Evolutionary conservation across 2,797 vertebrate genomes (phyloP).

Genomic region (Alexandromys oeconomus): DNA sequence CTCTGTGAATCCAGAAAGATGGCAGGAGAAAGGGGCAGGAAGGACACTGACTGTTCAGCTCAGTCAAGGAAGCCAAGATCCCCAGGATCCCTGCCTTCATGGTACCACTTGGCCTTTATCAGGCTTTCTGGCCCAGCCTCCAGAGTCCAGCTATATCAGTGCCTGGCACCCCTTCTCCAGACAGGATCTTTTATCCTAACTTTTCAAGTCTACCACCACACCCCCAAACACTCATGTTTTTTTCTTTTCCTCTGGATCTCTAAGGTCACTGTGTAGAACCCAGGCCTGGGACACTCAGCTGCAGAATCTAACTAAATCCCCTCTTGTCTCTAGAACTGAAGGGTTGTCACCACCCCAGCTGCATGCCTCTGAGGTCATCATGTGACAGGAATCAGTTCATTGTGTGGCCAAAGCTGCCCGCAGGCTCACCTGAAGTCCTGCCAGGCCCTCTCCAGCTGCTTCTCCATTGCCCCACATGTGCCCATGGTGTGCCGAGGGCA

Average conservation of each 20-base stretch:
- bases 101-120: not conserved
- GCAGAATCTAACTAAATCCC: not conserved
- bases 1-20: not conserved
- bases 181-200: not conserved
- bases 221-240: not conserved
- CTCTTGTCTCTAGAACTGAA: not conserved
- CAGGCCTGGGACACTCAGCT: not conserved
- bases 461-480: not conserved
- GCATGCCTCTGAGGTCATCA: not conserved
- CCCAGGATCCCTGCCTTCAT: no score
- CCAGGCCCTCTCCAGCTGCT: not conserved
- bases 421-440: not conserved
- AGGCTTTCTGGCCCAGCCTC: not conserved
- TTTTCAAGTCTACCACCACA: fast-evolving
- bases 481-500: not conserved
- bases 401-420: not conserved
- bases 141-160: fast-evolving
- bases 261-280: not conserved
- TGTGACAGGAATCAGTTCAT: not conserved
- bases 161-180: not conserved
- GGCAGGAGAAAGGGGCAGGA: not conserved
- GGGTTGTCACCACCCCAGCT: fast-evolving
- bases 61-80: not conserved
- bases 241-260: not conserved
- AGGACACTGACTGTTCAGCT: not conserved